Percentiles rank a stretch among this genome's conserved stretches.
These are phyloP conservation scores for Xestia ashworthii DNA, from an alignment of 2,888 invertebrate genomes.

Conservation along the genomic window DNA sequence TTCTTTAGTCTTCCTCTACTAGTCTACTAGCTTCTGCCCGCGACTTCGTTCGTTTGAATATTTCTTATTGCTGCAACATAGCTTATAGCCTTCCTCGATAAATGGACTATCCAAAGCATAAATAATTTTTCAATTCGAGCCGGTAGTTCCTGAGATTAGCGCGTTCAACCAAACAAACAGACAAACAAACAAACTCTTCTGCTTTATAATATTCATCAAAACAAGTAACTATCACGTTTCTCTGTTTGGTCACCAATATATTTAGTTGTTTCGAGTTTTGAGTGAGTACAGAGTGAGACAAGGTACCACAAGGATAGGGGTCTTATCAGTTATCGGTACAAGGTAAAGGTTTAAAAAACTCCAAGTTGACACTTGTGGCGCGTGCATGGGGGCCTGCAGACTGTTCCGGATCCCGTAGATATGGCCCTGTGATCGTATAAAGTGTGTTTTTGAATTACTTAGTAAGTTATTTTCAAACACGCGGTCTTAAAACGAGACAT, in stretches of 20 bases:
- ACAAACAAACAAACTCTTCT: too few relatives aligned
- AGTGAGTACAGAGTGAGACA: conserved; percentile 54
- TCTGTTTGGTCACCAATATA: not conserved
- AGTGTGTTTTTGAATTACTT: conserved; percentile 17
- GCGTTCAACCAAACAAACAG: too few relatives aligned
- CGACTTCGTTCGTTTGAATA: too few relatives aligned
- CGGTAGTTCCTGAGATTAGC: too few relatives aligned
- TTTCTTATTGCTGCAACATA: too few relatives aligned
- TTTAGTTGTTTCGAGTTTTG: conserved; percentile 48
- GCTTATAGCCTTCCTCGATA: too few relatives aligned
- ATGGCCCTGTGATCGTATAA: conserved; percentile 40
- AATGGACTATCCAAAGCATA: too few relatives aligned
- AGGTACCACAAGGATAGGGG: conserved; percentile 80
- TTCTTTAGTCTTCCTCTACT: too few relatives aligned
- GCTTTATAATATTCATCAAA: too few relatives aligned
- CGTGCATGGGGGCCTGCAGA: conserved; percentile 78
- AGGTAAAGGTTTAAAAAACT: conserved; percentile 70
- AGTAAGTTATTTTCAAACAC: conserved; percentile 19
- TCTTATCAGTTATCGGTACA: conserved; percentile 79
- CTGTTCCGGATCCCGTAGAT: conserved; percentile 54
- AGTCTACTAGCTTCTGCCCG: too few relatives aligned
- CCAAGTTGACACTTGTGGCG: conserved; percentile 79
- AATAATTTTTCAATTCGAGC: too few relatives aligned
- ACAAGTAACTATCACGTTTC: not conserved
- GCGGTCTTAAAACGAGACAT: not conserved